Conservation (phyloP, 2,113 vertebrate species). For the Pituophis catenifer region DNA sequence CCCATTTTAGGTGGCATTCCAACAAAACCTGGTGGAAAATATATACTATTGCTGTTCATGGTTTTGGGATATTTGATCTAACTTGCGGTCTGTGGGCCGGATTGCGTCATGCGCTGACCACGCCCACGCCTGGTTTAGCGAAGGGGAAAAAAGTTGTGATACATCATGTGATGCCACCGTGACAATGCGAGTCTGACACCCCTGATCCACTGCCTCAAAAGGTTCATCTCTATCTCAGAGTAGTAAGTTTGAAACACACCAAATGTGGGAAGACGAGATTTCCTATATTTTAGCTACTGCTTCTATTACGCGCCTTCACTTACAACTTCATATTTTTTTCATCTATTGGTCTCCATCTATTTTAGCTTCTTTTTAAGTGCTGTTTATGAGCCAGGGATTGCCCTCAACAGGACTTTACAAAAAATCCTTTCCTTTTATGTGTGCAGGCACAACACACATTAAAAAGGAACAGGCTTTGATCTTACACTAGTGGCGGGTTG, state of each 20-base stretch:
- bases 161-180: too few species aligned
- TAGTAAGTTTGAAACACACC: neutral
- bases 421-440: neutral
- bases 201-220: neutral
- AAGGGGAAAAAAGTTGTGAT: too few species aligned
- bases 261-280: neutral
- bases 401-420: neutral
- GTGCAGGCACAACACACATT: neutral
- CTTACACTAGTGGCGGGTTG: neutral
- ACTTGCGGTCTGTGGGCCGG: too few species aligned
- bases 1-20: neutral
- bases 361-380: neutral
- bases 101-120: too few species aligned
- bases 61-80: neutral
- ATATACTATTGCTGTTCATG: neutral
- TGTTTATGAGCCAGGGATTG: neutral
- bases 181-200: too few species aligned
- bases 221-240: neutral
- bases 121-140: too few species aligned
- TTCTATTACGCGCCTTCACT: neutral
- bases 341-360: neutral
- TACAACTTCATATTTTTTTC: neutral
- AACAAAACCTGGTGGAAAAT: neutral
- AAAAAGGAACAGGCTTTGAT: neutral
- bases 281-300: neutral